These are phyloP conservation scores for Elephantulus edwardii DNA, from an alignment of 2,113 vertebrate genomes.

Conservation along the genomic window DNA sequence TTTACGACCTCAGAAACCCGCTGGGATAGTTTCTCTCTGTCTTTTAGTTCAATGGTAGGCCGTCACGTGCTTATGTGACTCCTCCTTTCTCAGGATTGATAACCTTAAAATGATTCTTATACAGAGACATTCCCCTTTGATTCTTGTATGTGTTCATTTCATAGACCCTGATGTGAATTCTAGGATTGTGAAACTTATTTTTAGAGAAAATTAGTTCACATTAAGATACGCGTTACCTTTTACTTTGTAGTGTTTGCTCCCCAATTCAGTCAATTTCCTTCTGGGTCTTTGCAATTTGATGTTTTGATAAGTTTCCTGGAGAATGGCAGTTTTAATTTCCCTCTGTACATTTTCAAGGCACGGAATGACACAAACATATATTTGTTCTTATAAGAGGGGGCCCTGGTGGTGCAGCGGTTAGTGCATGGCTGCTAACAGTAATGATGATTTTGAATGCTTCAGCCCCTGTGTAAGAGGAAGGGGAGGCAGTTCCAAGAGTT, in stretches of 20 bases:
- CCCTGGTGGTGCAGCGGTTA: too few species aligned
- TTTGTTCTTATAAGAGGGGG: neutral
- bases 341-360: neutral
- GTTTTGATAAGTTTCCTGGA: neutral
- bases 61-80: neutral
- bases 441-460: neutral
- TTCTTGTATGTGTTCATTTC: neutral
- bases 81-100: neutral
- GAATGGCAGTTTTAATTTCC: neutral
- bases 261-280: neutral
- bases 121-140: neutral
- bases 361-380: neutral
- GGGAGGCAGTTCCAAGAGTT: neutral
- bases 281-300: neutral
- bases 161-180: neutral
- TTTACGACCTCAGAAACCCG: too few species aligned
- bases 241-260: neutral
- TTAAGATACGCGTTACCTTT: neutral
- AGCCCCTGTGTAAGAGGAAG: neutral
- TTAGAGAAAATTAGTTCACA: neutral
- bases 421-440: neutral
- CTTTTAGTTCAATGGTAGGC: too few species aligned
- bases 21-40: too few species aligned
- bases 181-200: neutral
- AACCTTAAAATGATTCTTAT: constrained; percentile 7